phyloP scores from a whole-genome alignment of 1,140 invertebrate species.

The silkworm (Bombyx mori) region ASM3026992v2 NC_085124.1:14764001-14764500 shows the following conservation, averaged over 20 bases:
- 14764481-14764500: too few relatives aligned
- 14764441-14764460: too few relatives aligned
- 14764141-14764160: conserved; percentile 9
- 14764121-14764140: conserved; percentile 8
- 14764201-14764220: conserved; percentile 8
- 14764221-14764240: conserved; percentile 1
- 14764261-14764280: too few relatives aligned
- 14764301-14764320: too few relatives aligned
- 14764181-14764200: conserved; percentile 4
- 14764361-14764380: too few relatives aligned
- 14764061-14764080: conserved; percentile 33
- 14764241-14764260: neutral
- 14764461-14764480: too few relatives aligned
- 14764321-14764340: too few relatives aligned
- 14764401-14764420: too few relatives aligned
- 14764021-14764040: conserved; percentile 35
- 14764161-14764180: conserved; percentile 4
- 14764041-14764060: conserved; percentile 37
- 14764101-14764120: conserved; percentile 14
- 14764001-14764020: conserved; percentile 19
- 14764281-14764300: too few relatives aligned
- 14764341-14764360: too few relatives aligned
- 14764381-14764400: too few relatives aligned
- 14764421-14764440: too few relatives aligned
- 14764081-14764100: conserved; percentile 40